Conservation (phyloP, 2,113 vertebrate genomes). For the Nycticebus coucang region DNA sequence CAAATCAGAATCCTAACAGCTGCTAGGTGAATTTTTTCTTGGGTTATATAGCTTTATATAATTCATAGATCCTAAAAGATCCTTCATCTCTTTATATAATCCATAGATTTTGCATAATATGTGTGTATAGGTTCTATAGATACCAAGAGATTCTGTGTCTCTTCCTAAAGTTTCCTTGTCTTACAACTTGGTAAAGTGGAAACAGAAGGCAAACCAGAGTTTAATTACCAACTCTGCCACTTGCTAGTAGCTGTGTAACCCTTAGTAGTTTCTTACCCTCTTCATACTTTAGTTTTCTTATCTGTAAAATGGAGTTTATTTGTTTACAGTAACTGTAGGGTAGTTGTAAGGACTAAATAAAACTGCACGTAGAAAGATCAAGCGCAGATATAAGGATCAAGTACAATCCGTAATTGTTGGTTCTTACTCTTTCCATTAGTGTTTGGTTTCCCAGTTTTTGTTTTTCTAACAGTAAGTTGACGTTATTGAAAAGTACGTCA, state of each 20-base stretch:
- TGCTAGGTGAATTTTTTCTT: background rate
- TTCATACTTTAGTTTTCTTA: background rate
- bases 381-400: background rate
- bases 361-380: background rate
- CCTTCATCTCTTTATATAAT: background rate
- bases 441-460: background rate
- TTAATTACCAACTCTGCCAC: background rate
- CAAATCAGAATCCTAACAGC: background rate
- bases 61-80: background rate
- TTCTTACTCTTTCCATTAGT: background rate
- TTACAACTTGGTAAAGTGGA: background rate
- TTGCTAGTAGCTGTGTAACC: background rate
- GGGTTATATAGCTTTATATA: background rate
- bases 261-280: background rate
- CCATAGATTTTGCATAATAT: background rate
- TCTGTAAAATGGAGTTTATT: background rate
- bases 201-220: background rate
- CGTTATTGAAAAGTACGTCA: slow-evolving; percentile 54
- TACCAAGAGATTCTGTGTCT: background rate
- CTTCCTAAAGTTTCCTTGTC: background rate
- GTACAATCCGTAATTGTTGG: background rate
- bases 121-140: background rate
- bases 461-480: slow-evolving; percentile 1
- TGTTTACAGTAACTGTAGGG: background rate
- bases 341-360: background rate